Evolutionary conservation across 1,140 invertebrate species (phyloP), one percentile per base, ranked within the genome.

Genomic region (Dendroctonus valens): DNA sequence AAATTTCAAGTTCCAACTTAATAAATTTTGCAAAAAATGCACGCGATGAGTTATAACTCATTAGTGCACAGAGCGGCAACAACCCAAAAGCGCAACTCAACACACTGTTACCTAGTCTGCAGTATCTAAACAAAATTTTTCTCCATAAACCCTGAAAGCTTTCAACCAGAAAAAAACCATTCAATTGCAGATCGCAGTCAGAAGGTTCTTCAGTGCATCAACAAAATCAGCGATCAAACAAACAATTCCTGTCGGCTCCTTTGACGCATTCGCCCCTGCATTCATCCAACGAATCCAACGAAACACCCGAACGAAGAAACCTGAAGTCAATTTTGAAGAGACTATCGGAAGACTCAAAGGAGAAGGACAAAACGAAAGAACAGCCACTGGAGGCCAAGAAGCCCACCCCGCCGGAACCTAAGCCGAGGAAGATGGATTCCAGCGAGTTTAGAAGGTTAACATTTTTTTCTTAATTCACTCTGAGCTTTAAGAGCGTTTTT

Each of bases 291-390:
- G 91, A 91, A 77, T 87, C 85, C 7, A 93, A 92, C 74, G 92
- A 94, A 80, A 94, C 92, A 0, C 78, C 88, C 5, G 92, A 94
- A 76, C 82, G 92, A 69, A 81, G 87, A 73, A 88, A 91, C 70
- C 77, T 94, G 48, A 94, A 93, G 76, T 92, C 90, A 65, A 93
- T 94, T 67, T 78, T 95, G 44, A 93, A 93, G 73, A 90, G 91
- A 74, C 77, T 93, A 48, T 91, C 90, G 3, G 86, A 86, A 73
- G 85, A 86, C 44, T 80, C 83, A 0, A 84, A 74, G 49, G 81
- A 79, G 62, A 67, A 69, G 41, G 51, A 65, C 12, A 79, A 40
- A 77, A 78, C 40, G 69, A 79, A 57, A 73, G 79, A 72, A 74
- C 69, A 76, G 44, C 76, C 46, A 37, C 6, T 41, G n/a, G 46